Evolutionary conservation across 2,113 vertebrate genomes (phyloP).

Genomic region (Anoura caudifer): DNA sequence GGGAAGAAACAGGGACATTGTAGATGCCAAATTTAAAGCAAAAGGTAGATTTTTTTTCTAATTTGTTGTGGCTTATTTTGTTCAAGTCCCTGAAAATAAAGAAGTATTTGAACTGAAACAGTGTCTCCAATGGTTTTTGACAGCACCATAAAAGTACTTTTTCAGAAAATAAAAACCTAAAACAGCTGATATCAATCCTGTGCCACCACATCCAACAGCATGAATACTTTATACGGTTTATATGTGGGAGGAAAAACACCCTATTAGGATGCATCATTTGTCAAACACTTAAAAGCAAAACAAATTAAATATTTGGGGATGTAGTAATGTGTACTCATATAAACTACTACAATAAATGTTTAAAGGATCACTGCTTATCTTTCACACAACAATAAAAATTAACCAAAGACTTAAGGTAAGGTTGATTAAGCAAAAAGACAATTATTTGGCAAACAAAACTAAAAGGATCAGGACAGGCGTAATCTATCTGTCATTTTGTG

Average conservation of each 20-base stretch:
- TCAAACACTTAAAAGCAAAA: conserved; percentile 36
- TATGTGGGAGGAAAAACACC: not conserved
- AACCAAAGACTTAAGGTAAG: not conserved
- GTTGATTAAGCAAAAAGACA: not conserved
- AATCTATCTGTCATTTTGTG: not conserved
- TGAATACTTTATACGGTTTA: not conserved
- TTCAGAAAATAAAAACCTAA: not conserved
- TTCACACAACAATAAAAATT: conserved; percentile 2
- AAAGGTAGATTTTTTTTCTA: not conserved
- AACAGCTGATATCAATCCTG: not conserved
- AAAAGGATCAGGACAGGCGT: not conserved
- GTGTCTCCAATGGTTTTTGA: not conserved
- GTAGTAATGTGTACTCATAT: not conserved
- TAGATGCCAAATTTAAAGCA: not conserved
- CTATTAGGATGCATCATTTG: not conserved
- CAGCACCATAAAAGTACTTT: not conserved
- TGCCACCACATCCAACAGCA: not conserved
- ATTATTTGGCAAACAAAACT: not conserved
- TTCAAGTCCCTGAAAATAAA: not conserved
- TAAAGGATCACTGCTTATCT: not conserved
- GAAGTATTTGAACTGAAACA: not conserved
- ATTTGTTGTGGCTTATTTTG: not conserved
- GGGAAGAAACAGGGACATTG: not conserved
- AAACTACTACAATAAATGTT: not conserved
- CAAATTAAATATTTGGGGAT: not conserved